Evolutionary conservation across 2,113 vertebrate genomes (phyloP).

Genomic region (Serinus canaria): DNA sequence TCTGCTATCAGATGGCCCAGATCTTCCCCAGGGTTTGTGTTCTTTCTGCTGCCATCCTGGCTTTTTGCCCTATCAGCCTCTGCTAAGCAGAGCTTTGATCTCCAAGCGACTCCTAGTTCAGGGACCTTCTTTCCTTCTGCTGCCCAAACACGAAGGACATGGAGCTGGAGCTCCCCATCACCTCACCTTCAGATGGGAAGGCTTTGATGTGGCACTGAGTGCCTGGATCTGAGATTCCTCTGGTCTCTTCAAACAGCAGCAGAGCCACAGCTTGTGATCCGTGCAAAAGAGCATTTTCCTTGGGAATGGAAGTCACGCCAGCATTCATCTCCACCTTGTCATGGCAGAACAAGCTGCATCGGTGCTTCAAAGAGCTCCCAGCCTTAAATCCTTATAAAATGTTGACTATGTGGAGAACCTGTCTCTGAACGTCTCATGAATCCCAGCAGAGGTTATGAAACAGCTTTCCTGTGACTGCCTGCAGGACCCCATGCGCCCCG

Average conservation of each 20-base stretch:
- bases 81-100: not conserved
- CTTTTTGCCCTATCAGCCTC: not conserved
- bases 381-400: not conserved
- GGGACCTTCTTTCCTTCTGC: not conserved
- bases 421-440: rapidly evolving
- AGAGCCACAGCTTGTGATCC: not conserved
- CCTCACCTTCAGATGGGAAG: not conserved
- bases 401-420: not conserved
- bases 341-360: not conserved
- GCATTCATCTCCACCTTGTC: not conserved
- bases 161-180: not conserved
- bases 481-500: rapidly evolving
- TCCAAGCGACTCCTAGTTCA: not conserved
- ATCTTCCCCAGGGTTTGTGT: rapidly evolving
- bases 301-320: not conserved
- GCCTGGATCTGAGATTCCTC: not conserved
- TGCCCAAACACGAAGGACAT: not conserved
- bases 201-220: not conserved
- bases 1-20: not conserved
- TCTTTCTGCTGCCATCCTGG: not conserved
- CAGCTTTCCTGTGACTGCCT: not conserved
- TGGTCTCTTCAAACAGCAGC: not conserved
- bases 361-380: constrained; percentile 8
- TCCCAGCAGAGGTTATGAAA: not conserved
- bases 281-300: not conserved